Conservation (phyloP, 2,113 vertebrate species). For the Coregonus clupeaformis region DNA sequence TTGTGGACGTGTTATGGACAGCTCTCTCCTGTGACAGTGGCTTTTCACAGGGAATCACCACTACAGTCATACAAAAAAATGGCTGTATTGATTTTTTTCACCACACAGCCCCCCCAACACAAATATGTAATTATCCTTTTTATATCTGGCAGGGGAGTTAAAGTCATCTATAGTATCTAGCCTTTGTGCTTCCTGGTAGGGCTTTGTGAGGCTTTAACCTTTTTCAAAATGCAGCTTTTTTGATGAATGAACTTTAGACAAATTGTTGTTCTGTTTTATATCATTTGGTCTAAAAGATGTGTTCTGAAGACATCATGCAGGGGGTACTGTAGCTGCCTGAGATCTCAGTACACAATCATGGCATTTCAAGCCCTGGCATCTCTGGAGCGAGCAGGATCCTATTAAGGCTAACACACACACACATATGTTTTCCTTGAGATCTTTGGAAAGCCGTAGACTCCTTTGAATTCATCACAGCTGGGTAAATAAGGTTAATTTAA, state of each 20-base stretch:
- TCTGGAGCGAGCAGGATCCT: slow-evolving; percentile 48
- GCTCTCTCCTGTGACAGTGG: too few species aligned
- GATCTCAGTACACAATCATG: slow-evolving; percentile 76
- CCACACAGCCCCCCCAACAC: slow-evolving; percentile 99
- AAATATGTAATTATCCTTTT: slow-evolving; percentile 99
- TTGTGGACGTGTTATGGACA: too few species aligned
- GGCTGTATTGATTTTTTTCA: slow-evolving; percentile 99
- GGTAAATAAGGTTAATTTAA: slow-evolving; percentile 75
- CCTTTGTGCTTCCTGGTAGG: slow-evolving; percentile 99
- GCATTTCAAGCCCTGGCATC: slow-evolving; percentile 75
- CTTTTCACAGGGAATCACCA: too few species aligned
- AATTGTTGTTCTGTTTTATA: slow-evolving; percentile 92
- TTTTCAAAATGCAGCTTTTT: slow-evolving; percentile 98
- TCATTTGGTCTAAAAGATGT: slow-evolving; percentile 84
- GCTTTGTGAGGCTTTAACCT: slow-evolving; percentile 98
- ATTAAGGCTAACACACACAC: slow-evolving; percentile 58
- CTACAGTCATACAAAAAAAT: slow-evolving; percentile 96
- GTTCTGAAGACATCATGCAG: slow-evolving; percentile 76
- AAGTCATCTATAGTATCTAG: slow-evolving; percentile 99
- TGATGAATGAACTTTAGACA: slow-evolving; percentile 99
- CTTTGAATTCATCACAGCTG: slow-evolving; percentile 72
- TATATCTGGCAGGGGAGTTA: slow-evolving; percentile 99
- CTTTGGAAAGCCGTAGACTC: slow-evolving; percentile 51
- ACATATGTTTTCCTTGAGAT: slow-evolving; percentile 33
- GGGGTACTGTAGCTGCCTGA: slow-evolving; percentile 71